These are phyloP conservation scores for Drosophila maculinotata DNA, from an alignment of 2,888 invertebrate genomes.

Conservation along the genomic window DNA sequence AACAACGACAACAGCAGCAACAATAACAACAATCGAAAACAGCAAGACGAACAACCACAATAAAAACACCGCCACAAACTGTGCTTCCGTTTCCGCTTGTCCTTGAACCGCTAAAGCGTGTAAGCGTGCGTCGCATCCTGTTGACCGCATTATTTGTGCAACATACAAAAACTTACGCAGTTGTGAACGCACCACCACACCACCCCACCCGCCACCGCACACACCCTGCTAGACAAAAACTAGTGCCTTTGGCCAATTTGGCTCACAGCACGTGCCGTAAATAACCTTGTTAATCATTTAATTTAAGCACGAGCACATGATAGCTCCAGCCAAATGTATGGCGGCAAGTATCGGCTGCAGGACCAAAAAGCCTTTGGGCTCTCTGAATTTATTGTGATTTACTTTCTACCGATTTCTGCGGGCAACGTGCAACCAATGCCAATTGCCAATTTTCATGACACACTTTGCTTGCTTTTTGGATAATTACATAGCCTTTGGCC, in stretches of 20 bases:
- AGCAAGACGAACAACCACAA: slow-evolving; percentile 6
- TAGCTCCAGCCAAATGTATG: slow-evolving; percentile 36
- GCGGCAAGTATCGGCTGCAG: slow-evolving; percentile 11
- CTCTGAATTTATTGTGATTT: slow-evolving; percentile 66
- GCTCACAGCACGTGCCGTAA: slow-evolving; percentile 55
- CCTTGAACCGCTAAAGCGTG: slow-evolving; percentile 48
- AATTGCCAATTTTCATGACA: slow-evolving; percentile 12
- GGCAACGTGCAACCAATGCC: slow-evolving; percentile 18
- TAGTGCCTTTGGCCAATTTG: slow-evolving; percentile 26
- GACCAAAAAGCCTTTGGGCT: slow-evolving; percentile 25
- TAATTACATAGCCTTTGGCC: slow-evolving; percentile 16
- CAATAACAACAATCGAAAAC: slow-evolving; percentile 6
- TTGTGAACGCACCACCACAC: slow-evolving; percentile 9
- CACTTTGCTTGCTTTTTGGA: slow-evolving; percentile 10
- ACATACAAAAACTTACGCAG: slow-evolving; percentile 32
- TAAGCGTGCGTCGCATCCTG: slow-evolving; percentile 16
- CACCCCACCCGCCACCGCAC: not conserved
- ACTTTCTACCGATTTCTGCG: slow-evolving; percentile 44
- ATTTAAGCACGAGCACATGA: slow-evolving; percentile 68
- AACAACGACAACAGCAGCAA: slow-evolving; percentile 18
- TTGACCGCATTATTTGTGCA: slow-evolving; percentile 44
- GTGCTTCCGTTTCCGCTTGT: slow-evolving; percentile 64
- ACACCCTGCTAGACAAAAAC: no score
- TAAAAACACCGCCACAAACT: slow-evolving; percentile 56
- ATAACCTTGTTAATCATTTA: slow-evolving; percentile 81